Evolutionary conservation across 2,797 vertebrate species (phyloP).

Genomic region (Xenops minutus): DNA sequence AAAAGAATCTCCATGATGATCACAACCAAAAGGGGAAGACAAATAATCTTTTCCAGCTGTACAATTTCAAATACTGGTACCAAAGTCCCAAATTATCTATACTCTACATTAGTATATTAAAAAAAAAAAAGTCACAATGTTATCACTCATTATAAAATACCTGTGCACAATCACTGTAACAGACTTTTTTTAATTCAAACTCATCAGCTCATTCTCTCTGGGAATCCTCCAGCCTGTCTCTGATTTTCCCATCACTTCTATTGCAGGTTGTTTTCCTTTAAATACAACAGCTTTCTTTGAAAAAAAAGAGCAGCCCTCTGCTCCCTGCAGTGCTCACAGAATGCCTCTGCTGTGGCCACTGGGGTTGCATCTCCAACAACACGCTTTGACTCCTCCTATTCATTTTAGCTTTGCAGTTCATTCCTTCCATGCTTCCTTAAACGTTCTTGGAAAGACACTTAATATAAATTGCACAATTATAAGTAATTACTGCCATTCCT

Average conservation of each 20-base stretch:
- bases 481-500: constrained; percentile 36
- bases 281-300: not conserved
- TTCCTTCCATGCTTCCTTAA: constrained; percentile 33
- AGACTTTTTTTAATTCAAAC: not conserved
- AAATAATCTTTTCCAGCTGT: not conserved
- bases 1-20: not conserved
- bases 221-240: not conserved
- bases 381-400: not conserved
- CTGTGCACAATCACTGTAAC: not conserved
- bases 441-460: constrained; percentile 38
- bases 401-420: not conserved
- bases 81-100: not conserved
- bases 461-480: constrained; percentile 47
- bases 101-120: not conserved
- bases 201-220: not conserved
- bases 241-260: not conserved
- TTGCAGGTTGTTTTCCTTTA: not conserved
- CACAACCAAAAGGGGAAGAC: not conserved
- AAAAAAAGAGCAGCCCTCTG: not conserved
- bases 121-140: not conserved
- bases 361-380: not conserved
- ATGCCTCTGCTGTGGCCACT: not conserved
- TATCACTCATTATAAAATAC: not conserved
- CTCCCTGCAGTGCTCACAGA: not conserved
- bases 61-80: not conserved